Evolutionary conservation across 2,113 vertebrate genomes (phyloP).

Genomic region (Bufo gargarizans): DNA sequence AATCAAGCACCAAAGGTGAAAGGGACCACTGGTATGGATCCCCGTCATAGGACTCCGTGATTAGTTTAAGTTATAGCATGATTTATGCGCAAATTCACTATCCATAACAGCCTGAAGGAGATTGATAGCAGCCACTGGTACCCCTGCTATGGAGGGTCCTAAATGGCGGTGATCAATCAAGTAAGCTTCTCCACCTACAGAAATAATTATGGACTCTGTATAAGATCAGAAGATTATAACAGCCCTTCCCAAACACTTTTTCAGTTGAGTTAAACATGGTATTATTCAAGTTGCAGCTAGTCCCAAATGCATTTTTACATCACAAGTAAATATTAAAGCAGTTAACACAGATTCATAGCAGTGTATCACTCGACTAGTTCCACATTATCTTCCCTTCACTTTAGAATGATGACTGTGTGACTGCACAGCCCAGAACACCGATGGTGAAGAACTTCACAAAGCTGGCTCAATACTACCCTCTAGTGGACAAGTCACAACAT

Average conservation of each 20-base stretch:
- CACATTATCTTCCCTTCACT: constrained; percentile 12
- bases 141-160: not conserved
- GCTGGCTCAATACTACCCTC: constrained; percentile 46
- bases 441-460: not conserved
- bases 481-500: constrained; percentile 2
- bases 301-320: constrained; percentile 4
- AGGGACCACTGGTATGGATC: no score
- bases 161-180: not conserved
- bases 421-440: not conserved
- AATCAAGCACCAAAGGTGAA: not conserved
- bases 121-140: not conserved
- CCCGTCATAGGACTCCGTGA: not conserved
- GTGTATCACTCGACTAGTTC: not conserved
- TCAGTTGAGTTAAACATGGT: not conserved
- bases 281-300: not conserved
- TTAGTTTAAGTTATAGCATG: no score
- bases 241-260: not conserved
- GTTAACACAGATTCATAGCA: constrained; percentile 1
- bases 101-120: not conserved
- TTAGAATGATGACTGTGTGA: constrained; percentile 27
- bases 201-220: not conserved
- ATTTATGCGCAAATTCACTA: not conserved
- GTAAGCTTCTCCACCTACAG: not conserved
- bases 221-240: not conserved
- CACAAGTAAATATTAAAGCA: constrained; percentile 17